These are phyloP conservation scores for Solenopsis invicta DNA, from an alignment of 1,140 invertebrate species.

Conservation along the genomic window DNA sequence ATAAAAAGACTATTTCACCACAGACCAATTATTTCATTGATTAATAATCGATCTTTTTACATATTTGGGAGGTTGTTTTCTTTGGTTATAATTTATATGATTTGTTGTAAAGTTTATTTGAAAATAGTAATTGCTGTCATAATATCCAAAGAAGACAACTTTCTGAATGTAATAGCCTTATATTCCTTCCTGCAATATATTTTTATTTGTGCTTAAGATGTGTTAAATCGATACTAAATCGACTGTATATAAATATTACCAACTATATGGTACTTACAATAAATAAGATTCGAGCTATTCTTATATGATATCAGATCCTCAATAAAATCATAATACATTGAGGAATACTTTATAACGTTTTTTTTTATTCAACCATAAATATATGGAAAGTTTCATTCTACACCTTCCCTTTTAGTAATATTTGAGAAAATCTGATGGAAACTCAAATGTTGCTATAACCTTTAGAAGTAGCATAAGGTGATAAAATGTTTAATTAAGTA, in stretches of 20 bases:
- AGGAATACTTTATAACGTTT: neutral
- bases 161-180: conserved; percentile 86
- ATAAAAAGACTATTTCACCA: conserved; percentile 86
- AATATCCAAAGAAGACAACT: conserved; percentile 83
- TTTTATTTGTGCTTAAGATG: conserved; percentile 72
- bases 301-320: conserved; percentile 9
- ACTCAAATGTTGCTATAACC: conserved; percentile 71
- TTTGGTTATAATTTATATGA: conserved; percentile 65
- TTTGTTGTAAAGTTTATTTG: conserved; percentile 70
- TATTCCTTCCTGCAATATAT: conserved; percentile 84
- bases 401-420: conserved; percentile 68
- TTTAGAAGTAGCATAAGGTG: conserved; percentile 84
- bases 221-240: conserved; percentile 46
- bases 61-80: conserved; percentile 91
- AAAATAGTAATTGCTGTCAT: conserved; percentile 12
- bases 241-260: conserved; percentile 7
- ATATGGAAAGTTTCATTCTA: conserved; percentile 44
- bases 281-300: conserved; percentile 10
- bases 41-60: conserved; percentile 87
- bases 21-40: conserved; percentile 86
- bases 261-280: conserved; percentile 30
- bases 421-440: conserved; percentile 66
- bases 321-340: conserved; percentile 3
- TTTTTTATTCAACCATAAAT: conserved; percentile 52
- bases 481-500: conserved; percentile 61